A percentile compares a stretch with the other conserved stretches of the same genome.
Conservation (phyloP, 2,888 invertebrate species). For the Harpalus rubripes region DNA sequence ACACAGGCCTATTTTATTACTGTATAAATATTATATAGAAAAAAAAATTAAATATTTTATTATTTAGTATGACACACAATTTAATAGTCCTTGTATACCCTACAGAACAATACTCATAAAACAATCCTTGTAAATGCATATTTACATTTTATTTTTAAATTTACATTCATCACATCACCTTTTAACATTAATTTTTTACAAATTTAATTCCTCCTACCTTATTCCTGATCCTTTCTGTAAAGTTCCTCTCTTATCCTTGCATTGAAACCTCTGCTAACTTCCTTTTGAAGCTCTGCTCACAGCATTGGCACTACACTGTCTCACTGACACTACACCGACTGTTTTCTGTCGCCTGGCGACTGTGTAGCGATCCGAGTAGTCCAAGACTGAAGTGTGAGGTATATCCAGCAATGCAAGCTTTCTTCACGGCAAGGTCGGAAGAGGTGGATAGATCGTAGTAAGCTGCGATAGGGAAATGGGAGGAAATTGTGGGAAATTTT, state of each 20-base stretch:
- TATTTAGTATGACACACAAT: no score
- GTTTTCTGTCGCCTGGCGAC: neutral
- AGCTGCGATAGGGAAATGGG: no score
- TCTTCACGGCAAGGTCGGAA: neutral
- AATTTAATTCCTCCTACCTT: neutral
- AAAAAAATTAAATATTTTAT: no score
- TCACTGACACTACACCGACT: slow-evolving; percentile 7
- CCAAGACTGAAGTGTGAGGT: neutral
- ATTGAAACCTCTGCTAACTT: neutral
- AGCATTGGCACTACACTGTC: slow-evolving; percentile 7
- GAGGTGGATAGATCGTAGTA: neutral
- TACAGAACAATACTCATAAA: no score
- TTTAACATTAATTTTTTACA: no score
- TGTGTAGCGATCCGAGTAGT: neutral
- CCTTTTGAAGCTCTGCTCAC: neutral
- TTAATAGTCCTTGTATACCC: no score
- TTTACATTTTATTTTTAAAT: no score
- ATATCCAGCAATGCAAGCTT: neutral
- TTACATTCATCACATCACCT: no score
- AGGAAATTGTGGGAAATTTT: no score
- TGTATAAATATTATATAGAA: no score
- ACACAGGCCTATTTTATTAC: no score
- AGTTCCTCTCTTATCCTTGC: neutral
- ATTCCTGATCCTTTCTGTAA: neutral
- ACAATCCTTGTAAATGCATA: no score